Evolutionary conservation across 2,888 invertebrate genomes (phyloP), one percentile per base, ranked within the genome.

Genomic region (Scaptomyza reducta): DNA sequence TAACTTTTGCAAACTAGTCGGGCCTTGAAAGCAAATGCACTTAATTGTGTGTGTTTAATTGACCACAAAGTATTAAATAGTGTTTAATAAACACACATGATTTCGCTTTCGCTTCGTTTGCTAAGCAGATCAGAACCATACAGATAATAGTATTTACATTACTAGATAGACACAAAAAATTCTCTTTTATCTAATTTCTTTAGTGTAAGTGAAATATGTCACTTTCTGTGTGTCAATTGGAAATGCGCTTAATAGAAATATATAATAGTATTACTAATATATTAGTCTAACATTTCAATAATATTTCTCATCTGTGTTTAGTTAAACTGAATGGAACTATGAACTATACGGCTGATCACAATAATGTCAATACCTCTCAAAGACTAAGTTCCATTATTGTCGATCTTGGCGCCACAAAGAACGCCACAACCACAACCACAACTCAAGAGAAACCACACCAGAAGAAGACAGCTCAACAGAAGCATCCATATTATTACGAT

Each of bases 261-360:
- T 6, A 27, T 4, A 4, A 27, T 27, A 27, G 1, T 27, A 27
- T 27, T 27, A 7, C 27, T 27, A 6, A 27, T 7, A 6, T 27
- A 27, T 27, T 27, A 13, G 3, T 13, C n/a, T n/a, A n/a, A 6
- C n/a, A 35, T 35, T 35, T 35, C 2, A 31, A 47, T 31, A 13
- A 13, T 2, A 5, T 46, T 6, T 6, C 6, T 16, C 2, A 35
- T n/a, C 13, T n/a, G 0, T 47, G 1, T 53, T 53, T 16, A 64
- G 63, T 13, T 11, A 14, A 31, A n/a, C 18, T 62, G 5, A 14
- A 18, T 35, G n/a, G 1, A 10, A 50, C 6, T 1, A 70, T 74
- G 68, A 54, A 18, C 3, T 4, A 10, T 5, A 33, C 16, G 11
- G 11, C n/a, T 2, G 35, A 49, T 3, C 13, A 13, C 2, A 16